These are phyloP conservation scores for Fundulus diaphanus DNA, from an alignment of 2,797 vertebrate genomes.

Conservation along the genomic window DNA sequence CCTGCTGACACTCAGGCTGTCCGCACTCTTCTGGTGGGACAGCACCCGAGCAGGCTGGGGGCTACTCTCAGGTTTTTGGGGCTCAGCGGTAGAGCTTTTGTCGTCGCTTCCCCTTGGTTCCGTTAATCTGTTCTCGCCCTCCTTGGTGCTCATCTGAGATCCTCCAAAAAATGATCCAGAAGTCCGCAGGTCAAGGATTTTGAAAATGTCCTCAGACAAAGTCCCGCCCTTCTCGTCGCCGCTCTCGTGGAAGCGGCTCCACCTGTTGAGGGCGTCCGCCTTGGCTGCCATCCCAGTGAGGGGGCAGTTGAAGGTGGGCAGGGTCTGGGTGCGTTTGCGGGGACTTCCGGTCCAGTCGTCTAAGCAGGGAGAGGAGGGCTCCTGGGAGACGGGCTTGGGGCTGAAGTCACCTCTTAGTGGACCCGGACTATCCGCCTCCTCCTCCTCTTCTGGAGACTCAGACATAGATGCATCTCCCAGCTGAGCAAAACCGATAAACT, in stretches of 20 bases:
- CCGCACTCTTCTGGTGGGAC: constrained; percentile 19
- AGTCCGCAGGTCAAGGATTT: constrained; percentile 83
- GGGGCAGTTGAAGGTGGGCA: constrained; percentile 85
- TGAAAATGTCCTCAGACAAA: constrained; percentile 89
- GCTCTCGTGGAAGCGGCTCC: constrained; percentile 73
- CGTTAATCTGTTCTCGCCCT: constrained; percentile 23
- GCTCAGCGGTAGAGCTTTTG: constrained; percentile 29
- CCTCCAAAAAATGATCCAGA: constrained; percentile 43
- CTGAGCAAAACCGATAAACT: constrained; percentile 26
- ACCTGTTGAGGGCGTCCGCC: constrained; percentile 66
- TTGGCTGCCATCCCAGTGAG: constrained; percentile 61
- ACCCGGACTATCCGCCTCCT: constrained; percentile 68
- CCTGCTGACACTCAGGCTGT: constrained; percentile 1
- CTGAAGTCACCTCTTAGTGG: constrained; percentile 32
- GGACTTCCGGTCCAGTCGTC: constrained; percentile 77
- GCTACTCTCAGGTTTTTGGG: constrained; percentile 31
- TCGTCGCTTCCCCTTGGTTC: constrained; percentile 52
- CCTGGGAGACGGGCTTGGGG: neutral
- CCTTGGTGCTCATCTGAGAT: constrained; percentile 33
- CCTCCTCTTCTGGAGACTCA: constrained; percentile 78
- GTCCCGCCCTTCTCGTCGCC: constrained; percentile 81
- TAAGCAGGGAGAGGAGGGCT: neutral
- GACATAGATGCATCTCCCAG: constrained; percentile 72
- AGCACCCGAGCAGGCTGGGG: neutral
- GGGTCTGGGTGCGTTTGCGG: constrained; percentile 94